Conservation (phyloP, 2,797 vertebrate species). For the Xenopus petersii region DNA sequence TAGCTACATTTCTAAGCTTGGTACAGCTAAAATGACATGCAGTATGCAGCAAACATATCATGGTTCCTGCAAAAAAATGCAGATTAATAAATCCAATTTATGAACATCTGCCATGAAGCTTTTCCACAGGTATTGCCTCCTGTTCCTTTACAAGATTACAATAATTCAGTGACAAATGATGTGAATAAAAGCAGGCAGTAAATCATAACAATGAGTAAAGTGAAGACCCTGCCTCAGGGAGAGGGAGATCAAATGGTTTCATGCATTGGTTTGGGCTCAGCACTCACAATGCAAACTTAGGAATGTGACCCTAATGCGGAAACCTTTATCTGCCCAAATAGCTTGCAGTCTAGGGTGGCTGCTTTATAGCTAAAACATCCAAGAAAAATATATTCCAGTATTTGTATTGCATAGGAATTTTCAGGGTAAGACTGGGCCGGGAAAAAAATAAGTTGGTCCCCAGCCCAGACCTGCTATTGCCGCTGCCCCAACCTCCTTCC, state of each 20-base stretch:
- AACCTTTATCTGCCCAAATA: no score
- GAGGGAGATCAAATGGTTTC: neutral
- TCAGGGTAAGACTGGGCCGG: no score
- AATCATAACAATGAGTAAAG: neutral
- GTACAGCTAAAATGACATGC: neutral
- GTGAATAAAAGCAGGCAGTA: neutral
- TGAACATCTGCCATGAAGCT: constrained; percentile 6
- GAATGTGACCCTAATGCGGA: no score
- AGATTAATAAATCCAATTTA: constrained; percentile 9
- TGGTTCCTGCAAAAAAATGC: constrained; percentile 3
- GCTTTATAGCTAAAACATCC: no score
- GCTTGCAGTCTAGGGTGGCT: no score
- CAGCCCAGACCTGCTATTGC: no score
- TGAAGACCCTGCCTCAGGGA: neutral
- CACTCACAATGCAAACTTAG: no score
- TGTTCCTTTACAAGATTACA: constrained; percentile 10
- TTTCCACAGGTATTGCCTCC: constrained; percentile 8
- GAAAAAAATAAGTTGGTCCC: no score
- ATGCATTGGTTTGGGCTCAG: neutral
- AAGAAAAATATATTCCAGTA: no score
- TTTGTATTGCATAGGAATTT: no score
- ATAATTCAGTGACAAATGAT: constrained; percentile 5
- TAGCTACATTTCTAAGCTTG: no score
- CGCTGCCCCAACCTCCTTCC: no score
- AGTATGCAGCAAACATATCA: neutral